Conservation (phyloP, 1,140 invertebrate genomes). For the Pogonognathellus flavescens region DNA sequence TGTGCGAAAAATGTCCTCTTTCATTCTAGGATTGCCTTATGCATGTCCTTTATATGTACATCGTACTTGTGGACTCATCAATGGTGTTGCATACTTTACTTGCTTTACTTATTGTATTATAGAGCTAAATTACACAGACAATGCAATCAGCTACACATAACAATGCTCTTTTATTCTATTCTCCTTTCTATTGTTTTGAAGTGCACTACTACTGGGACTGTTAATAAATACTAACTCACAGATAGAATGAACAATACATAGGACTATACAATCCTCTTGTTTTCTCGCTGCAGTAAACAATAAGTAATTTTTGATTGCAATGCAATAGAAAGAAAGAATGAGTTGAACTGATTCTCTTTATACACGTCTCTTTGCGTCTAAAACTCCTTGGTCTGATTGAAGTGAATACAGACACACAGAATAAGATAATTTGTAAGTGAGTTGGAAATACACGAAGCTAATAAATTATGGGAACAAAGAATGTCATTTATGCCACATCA, state of each 20-base stretch:
- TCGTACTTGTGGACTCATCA: no score
- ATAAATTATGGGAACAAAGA: no score
- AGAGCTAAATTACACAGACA: no score
- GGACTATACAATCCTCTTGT: not conserved
- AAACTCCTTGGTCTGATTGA: not conserved
- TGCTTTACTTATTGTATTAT: no score
- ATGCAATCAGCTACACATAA: not conserved
- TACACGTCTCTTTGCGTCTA: no score
- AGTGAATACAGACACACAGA: not conserved
- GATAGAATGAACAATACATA: not conserved
- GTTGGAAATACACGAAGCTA: no score
- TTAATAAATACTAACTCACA: conserved; percentile 2
- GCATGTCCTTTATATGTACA: no score
- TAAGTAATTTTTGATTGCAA: conserved; percentile 2
- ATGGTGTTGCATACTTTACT: no score
- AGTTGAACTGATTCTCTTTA: not conserved
- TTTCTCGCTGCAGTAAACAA: not conserved
- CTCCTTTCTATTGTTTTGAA: not conserved
- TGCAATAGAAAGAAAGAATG: not conserved
- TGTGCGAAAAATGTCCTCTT: no score
- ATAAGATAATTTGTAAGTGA: not conserved
- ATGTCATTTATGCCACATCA: no score
- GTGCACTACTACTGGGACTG: not conserved
- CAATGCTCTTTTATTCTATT: not conserved
- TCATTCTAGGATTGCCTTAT: no score